Evolutionary conservation across 2,113 vertebrate species (phyloP), one percentile per base, ranked within the genome.

Genomic region (Heteronetta atricapilla): DNA sequence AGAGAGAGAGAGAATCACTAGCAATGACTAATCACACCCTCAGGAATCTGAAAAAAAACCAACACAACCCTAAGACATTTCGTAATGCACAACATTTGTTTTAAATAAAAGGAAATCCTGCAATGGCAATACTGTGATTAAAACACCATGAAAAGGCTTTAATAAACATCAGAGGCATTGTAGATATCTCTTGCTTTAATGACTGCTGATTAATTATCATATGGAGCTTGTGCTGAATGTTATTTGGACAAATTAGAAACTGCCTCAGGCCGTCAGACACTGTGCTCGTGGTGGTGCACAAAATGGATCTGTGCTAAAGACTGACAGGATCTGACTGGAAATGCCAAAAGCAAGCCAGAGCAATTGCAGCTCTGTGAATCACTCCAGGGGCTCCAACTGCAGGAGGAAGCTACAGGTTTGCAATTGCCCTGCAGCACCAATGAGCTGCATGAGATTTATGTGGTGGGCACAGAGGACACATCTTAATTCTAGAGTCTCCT

Each of bases 81-180:
- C 81, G 40, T 46, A 73, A 86, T 73, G 50, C 42, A 72, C 74
- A 90, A 74, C 11, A 58, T 91, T 95, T 96, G 17, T 94, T 97
- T 96, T 90, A 93, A 95, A 83, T 34, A 80, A 92, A 91, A 94
- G 50, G 14, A 96, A 97, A 89, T 34, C 22, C 33, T 95, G 26
- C 64, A 85, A 95, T 83, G 91, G 79, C 42, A 95, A 74, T 33
- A 21, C 26, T 64, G 13, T 69, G 91, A 95, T 96, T 95, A 94
- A 96, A 97, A 92, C 66, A 10, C 42, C n/a, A 62, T 83, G 40
- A 72, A 55, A 77, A 46, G 3, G 11, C 34, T 91, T 96, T 76
- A 86, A 84, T 78, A 84, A 96, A 84, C 42, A 72, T 85, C 29
- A 77, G 75, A 46, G 31, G 42, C 8, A 16, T 53, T 34, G 28